Evolutionary conservation across 2,888 invertebrate species (phyloP).

Genomic region (Torymus aiolomorphi): DNA sequence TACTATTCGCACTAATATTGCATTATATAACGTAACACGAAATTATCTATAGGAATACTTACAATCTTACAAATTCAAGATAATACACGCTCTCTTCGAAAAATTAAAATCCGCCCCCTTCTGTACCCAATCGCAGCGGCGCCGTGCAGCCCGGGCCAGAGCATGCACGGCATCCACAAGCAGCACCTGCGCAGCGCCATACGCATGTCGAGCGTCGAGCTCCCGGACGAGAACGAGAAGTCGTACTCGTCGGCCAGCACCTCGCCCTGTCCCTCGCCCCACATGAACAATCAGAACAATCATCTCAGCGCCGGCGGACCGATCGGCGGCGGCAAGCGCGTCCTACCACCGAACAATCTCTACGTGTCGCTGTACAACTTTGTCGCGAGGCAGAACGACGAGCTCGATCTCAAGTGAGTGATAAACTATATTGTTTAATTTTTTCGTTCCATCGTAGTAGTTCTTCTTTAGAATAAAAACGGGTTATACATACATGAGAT

Average conservation of each 20-base stretch:
- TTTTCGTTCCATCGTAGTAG: too few species aligned
- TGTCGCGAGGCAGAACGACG: slow-evolving; percentile 94
- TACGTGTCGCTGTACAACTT: slow-evolving; percentile 97
- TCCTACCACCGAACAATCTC: slow-evolving; percentile 89
- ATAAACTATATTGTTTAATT: background rate
- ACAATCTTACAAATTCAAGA: too few species aligned
- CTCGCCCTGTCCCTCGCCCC: slow-evolving; percentile 94
- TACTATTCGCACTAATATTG: too few species aligned
- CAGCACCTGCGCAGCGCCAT: slow-evolving; percentile 88
- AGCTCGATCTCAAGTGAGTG: slow-evolving; percentile 90
- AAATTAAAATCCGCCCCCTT: too few species aligned
- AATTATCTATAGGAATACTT: too few species aligned
- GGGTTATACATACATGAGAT: too few species aligned
- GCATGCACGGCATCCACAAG: slow-evolving; percentile 76
- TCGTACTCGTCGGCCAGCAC: slow-evolving; percentile 94
- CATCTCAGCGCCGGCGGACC: slow-evolving; percentile 64
- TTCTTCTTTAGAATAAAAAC: too few species aligned
- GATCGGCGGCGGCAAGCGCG: slow-evolving; percentile 71
- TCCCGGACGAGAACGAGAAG: slow-evolving; percentile 92
- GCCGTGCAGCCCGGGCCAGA: slow-evolving; percentile 93
- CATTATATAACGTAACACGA: too few species aligned
- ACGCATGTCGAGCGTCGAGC: slow-evolving; percentile 94
- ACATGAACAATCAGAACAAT: slow-evolving; percentile 73
- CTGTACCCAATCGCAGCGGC: slow-evolving; percentile 77
- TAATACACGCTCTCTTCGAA: too few species aligned